These are phyloP conservation scores for Trigoniulus corallinus DNA, from an alignment of 1,140 invertebrate genomes.

Conservation along the genomic window DNA sequence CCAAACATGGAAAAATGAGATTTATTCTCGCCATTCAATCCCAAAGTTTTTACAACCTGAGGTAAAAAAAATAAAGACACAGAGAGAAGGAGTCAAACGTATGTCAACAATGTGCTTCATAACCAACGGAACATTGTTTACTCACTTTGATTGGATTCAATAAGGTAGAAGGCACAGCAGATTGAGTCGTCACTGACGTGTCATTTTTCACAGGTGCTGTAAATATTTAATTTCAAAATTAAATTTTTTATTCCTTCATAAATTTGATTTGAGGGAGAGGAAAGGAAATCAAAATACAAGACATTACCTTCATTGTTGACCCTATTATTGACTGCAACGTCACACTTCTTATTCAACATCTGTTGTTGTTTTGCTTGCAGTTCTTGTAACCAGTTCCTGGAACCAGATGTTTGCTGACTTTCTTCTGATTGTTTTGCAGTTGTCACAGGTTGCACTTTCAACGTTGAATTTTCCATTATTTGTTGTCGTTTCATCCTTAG, in stretches of 20 bases:
- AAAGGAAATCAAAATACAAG: not conserved
- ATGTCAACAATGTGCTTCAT: too few relatives aligned
- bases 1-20: not conserved
- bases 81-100: not conserved
- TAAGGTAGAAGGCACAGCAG: too few relatives aligned
- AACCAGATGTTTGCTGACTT: not conserved
- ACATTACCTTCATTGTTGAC: too few relatives aligned
- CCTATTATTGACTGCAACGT: not conserved
- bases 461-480: constrained; percentile 29
- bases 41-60: not conserved
- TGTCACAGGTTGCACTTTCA: not conserved
- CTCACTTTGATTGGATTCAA: too few relatives aligned
- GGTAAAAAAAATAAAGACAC: not conserved
- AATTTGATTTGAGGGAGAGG: not conserved
- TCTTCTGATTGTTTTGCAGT: too few relatives aligned
- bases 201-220: too few relatives aligned
- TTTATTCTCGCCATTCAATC: not conserved
- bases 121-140: too few relatives aligned
- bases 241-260: not conserved
- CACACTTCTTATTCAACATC: constrained; percentile 4
- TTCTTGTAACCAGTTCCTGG: constrained; percentile 45
- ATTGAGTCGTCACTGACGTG: too few relatives aligned
- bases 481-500: constrained; percentile 56
- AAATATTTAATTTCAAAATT: not conserved
- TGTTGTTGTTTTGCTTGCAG: constrained; percentile 37